Conservation (phyloP, 2,113 vertebrate genomes). For the Oryzias curvinotus region DNA sequence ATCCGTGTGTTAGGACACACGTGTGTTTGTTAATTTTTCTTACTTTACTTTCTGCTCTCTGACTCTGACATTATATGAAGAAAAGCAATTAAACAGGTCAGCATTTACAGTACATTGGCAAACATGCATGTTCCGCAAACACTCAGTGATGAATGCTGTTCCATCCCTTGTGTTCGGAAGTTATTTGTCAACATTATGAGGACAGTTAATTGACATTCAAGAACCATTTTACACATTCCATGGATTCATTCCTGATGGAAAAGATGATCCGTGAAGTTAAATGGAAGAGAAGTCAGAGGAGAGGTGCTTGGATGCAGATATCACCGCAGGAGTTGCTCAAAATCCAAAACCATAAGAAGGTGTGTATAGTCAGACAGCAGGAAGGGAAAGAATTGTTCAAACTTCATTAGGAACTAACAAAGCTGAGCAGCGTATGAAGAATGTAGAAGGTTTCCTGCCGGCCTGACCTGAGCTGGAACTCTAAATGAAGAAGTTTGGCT, state of each 20-base stretch:
- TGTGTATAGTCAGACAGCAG: slow-evolving; percentile 9
- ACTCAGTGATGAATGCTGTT: slow-evolving; percentile 57
- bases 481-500: slow-evolving; percentile 11
- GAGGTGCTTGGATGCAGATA: slow-evolving; percentile 40
- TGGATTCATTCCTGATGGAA: slow-evolving; percentile 59
- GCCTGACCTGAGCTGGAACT: not conserved
- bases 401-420: not conserved
- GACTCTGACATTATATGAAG: slow-evolving; percentile 36
- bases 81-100: slow-evolving; percentile 32
- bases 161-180: slow-evolving; percentile 43
- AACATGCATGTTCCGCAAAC: not conserved
- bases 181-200: slow-evolving; percentile 69
- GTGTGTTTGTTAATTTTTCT: not conserved
- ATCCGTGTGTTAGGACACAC: not conserved
- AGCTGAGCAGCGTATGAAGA: not conserved
- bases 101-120: slow-evolving; percentile 28
- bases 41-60: not conserved
- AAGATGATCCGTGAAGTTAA: slow-evolving; percentile 17
- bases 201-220: slow-evolving; percentile 58
- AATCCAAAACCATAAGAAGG: slow-evolving; percentile 12
- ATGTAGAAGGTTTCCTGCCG: not conserved
- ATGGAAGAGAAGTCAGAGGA: not conserved
- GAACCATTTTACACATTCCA: slow-evolving; percentile 61
- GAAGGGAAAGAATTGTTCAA: not conserved
- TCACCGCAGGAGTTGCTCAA: slow-evolving; percentile 11